These are phyloP conservation scores for Ochotona princeps DNA, from an alignment of 2,113 vertebrate species.

Conservation along the genomic window DNA sequence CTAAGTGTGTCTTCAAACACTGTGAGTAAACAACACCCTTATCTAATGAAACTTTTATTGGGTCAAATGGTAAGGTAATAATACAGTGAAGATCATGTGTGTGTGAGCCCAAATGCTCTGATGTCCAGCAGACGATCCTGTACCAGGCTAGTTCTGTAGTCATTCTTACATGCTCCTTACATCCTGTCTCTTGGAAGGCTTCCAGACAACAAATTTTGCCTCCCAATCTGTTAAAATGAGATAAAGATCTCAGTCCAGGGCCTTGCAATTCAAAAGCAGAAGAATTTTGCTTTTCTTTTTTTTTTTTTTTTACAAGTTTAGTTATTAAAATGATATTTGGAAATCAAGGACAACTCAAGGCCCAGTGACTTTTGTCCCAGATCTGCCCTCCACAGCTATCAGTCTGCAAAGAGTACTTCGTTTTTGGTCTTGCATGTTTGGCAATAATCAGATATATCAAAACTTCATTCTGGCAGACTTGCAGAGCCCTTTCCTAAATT, in stretches of 20 bases:
- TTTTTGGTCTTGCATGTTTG: not conserved
- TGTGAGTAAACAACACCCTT: not conserved
- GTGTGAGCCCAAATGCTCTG: not conserved
- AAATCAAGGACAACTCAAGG: not conserved
- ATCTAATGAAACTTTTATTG: not conserved
- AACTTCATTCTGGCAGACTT: not conserved
- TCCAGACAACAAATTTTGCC: not conserved
- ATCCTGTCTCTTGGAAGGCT: not conserved
- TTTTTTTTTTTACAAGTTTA: too few relatives aligned
- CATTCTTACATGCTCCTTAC: not conserved
- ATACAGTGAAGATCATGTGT: not conserved
- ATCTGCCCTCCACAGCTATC: not conserved
- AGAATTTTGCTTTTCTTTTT: too few relatives aligned
- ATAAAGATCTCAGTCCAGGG: not conserved
- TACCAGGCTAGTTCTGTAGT: not conserved
- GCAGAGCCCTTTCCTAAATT: not conserved
- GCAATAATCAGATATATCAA: not conserved
- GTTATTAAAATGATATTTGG: not conserved
- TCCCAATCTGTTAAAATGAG: not conserved
- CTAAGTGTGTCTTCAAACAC: not conserved
- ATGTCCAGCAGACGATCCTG: not conserved
- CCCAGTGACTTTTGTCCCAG: not conserved
- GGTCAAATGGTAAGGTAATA: not conserved
- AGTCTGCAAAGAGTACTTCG: not conserved
- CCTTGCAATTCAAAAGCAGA: not conserved